Evolutionary conservation across 2,888 invertebrate genomes (phyloP).

Genomic region (Trichopoda pennipes): DNA sequence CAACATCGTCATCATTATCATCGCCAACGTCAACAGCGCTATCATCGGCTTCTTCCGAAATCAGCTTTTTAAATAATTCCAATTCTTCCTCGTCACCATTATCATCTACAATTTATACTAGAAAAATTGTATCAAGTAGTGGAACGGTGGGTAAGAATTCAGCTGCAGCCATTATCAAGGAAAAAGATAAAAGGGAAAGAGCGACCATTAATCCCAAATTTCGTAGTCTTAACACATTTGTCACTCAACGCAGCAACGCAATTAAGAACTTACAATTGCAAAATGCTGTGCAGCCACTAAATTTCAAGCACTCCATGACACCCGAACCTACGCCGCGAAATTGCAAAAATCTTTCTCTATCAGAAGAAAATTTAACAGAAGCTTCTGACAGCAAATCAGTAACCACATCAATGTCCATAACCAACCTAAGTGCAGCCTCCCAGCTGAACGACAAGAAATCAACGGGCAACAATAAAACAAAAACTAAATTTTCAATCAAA

Average conservation of each 20-base stretch:
- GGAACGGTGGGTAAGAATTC: slow-evolving; percentile 77
- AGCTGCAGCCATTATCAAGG: slow-evolving; percentile 87
- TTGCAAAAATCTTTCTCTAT: slow-evolving; percentile 84
- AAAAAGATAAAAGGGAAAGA: slow-evolving; percentile 88
- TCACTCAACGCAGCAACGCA: slow-evolving; percentile 78
- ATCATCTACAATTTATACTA: slow-evolving; percentile 69
- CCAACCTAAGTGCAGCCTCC: slow-evolving; percentile 48
- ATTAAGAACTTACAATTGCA: slow-evolving; percentile 77
- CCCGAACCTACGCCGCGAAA: slow-evolving; percentile 85
- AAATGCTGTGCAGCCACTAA: slow-evolving; percentile 75
- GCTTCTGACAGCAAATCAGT: slow-evolving; percentile 50
- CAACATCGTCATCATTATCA: slow-evolving; percentile 54
- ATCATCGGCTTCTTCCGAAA: slow-evolving; percentile 45
- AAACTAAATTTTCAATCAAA: slow-evolving; percentile 90
- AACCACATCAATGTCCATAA: slow-evolving; percentile 62
- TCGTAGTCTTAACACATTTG: slow-evolving; percentile 82
- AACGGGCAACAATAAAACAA: slow-evolving; percentile 82
- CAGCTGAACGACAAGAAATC: slow-evolving; percentile 69
- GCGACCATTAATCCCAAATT: slow-evolving; percentile 85
- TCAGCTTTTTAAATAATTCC: slow-evolving; percentile 14
- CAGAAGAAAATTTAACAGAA: slow-evolving; percentile 86
- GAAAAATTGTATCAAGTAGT: slow-evolving; percentile 69
- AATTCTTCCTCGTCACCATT: slow-evolving; percentile 25
- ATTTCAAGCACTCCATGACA: slow-evolving; percentile 78
- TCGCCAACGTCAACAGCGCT: slow-evolving; percentile 23